Evolutionary conservation across 2,888 invertebrate genomes (phyloP), one percentile per base, ranked within the genome.

Genomic region (Ennomos quercinarius): DNA sequence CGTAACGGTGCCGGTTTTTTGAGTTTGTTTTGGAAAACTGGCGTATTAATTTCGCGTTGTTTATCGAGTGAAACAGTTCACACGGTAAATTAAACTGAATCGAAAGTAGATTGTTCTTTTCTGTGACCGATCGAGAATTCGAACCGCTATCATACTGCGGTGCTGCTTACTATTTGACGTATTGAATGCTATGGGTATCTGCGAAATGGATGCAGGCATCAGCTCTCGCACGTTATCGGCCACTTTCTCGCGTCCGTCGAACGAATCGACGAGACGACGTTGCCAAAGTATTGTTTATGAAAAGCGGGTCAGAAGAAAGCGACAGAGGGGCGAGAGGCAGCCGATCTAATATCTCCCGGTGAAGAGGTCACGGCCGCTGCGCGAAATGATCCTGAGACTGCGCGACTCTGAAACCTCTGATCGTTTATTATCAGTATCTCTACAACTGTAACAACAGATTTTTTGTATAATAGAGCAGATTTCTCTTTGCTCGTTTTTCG

Each of bases 271-370:
- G 76, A 72, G 76, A 73, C 76, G 76, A 72, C 78, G 79, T 72
- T 83, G 84, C 78, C 84, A 81, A 82, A 87, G 91, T 91, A 91
- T 91, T 91, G 91, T 91, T 90, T 88, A 84, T 83, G 87, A 90
- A 91, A 91, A 92, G 90, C 86, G 87, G 91, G 91, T 91, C 91
- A 92, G 81, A 90, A 88, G 91, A 92, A 91, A 92, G 91, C 89
- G 82, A 84, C 80, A 45, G 87, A 82, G 83, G 83, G 82, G 83
- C 81, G 78, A 80, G 80, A 75, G 75, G 70, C 78, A 42, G 75
- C 77, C 80, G 87, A 88, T 85, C 89, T 80, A 84, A 84, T 87
- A 88, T 89, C 90, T 87, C 87, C 80, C 82, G 82, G 81, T 79
- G 87, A 77, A 85, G 84, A 87, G 91, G 91, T 91, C 91, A 91